These are phyloP conservation scores for Protula sp. DNA, from an alignment of 2,888 invertebrate species.

Conservation along the genomic window DNA sequence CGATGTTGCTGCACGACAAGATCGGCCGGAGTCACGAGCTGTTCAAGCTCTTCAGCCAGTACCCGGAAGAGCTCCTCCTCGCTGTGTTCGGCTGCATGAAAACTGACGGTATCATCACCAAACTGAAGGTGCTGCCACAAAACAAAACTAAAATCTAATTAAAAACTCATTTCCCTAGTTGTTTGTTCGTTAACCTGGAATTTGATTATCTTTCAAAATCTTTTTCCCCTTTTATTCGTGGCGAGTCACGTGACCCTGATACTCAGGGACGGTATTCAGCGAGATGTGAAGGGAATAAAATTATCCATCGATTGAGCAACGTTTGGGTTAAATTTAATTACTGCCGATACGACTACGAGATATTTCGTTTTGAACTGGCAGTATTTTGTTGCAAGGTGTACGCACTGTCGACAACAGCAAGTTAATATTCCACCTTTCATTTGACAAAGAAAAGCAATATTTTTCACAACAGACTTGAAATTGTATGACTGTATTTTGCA, in stretches of 20 bases:
- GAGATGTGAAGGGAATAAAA: too few relatives aligned
- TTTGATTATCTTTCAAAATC: not conserved
- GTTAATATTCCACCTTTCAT: too few relatives aligned
- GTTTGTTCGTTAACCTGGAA: not conserved
- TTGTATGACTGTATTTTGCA: too few relatives aligned
- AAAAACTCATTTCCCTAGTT: not conserved
- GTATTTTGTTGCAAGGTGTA: too few relatives aligned
- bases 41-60: constrained; percentile 68
- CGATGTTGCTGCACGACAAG: constrained; percentile 62
- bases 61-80: constrained; percentile 63
- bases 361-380: too few relatives aligned
- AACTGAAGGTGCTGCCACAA: constrained; percentile 25
- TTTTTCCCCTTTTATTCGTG: not conserved
- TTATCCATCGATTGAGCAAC: too few relatives aligned
- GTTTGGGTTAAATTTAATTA: too few relatives aligned
- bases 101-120: constrained; percentile 61
- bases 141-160: constrained; percentile 4
- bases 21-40: constrained; percentile 64
- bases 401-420: too few relatives aligned
- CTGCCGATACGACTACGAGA: too few relatives aligned
- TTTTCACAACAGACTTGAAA: too few relatives aligned
- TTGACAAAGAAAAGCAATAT: too few relatives aligned
- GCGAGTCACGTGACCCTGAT: not conserved
- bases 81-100: constrained; percentile 62
- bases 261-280: not conserved